These are phyloP conservation scores for Urophycis tenuis DNA, from an alignment of 2,797 vertebrate genomes.

Conservation along the genomic window DNA sequence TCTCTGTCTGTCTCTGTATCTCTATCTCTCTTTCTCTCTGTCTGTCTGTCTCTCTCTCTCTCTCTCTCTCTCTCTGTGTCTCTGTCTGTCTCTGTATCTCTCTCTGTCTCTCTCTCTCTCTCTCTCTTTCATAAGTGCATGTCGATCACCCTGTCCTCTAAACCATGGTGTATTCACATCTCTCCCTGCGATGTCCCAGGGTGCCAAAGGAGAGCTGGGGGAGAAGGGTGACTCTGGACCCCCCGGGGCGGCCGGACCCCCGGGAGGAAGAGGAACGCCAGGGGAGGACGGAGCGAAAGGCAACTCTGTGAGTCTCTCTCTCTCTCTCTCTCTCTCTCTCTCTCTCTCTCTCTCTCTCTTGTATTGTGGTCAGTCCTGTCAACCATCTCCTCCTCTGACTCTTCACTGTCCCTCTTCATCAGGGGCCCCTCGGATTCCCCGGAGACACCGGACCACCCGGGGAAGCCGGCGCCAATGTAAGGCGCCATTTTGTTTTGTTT, in stretches of 20 bases:
- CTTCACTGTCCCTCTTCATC: not conserved
- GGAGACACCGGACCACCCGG: slow-evolving; percentile 82
- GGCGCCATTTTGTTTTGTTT: slow-evolving; percentile 19
- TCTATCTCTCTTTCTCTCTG: too few relatives aligned
- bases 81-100: slow-evolving; percentile 8
- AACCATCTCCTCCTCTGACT: slow-evolving; percentile 1
- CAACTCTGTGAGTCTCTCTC: slow-evolving; percentile 67
- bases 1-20: too few relatives aligned
- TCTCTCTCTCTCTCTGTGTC: not conserved
- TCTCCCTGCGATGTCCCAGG: slow-evolving; percentile 61
- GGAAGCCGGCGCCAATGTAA: slow-evolving; percentile 79
- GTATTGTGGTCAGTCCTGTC: not conserved
- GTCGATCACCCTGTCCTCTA: slow-evolving; percentile 1
- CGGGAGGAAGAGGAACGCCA: slow-evolving; percentile 79
- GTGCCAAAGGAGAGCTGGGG: slow-evolving; percentile 78
- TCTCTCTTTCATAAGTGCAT: not conserved
- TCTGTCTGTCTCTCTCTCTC: too few relatives aligned
- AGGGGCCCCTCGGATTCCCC: slow-evolving; percentile 86
- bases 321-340: not conserved
- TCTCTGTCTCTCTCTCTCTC: slow-evolving; percentile 2
- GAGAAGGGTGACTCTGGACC: slow-evolving; percentile 85
- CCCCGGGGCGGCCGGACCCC: slow-evolving; percentile 79
- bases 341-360: too few relatives aligned
- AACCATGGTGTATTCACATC: slow-evolving; percentile 16
- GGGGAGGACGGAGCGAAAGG: slow-evolving; percentile 91